phyloP scores from a whole-genome alignment of 1,140 invertebrate genomes.

The Nautilus pompilius region DNA sequence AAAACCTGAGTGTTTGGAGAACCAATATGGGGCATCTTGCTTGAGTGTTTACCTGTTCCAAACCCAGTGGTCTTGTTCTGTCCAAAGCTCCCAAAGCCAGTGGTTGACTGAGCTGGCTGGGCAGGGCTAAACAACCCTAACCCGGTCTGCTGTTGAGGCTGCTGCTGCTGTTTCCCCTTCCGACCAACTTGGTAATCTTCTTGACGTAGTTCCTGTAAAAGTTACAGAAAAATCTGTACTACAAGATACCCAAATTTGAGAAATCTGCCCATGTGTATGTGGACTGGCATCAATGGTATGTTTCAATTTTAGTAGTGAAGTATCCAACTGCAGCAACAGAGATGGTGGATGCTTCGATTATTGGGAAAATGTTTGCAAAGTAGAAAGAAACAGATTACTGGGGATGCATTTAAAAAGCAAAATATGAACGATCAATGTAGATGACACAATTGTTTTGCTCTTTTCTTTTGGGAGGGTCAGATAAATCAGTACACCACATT shows the following conservation, averaged over 20 bases:
- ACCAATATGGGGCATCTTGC: background rate
- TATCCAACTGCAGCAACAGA: too few species aligned
- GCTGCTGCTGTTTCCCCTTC: conserved; percentile 65
- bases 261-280: too few species aligned
- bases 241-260: background rate
- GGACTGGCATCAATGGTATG: too few species aligned
- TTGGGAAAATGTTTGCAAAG: too few species aligned
- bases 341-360: too few species aligned
- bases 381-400: too few species aligned
- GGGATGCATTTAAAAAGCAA: too few species aligned
- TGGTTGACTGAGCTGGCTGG: conserved; percentile 5
- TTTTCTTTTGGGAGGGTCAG: too few species aligned
- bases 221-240: conserved; percentile 1
- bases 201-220: conserved; percentile 73
- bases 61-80: conserved; percentile 9
- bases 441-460: too few species aligned
- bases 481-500: too few species aligned
- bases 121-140: conserved; percentile 27
- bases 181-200: conserved; percentile 90
- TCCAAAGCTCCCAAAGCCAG: conserved; percentile 45
- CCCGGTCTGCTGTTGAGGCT: conserved; percentile 19
- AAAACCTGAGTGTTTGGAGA: background rate
- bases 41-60: background rate
- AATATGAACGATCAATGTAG: too few species aligned
- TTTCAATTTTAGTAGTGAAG: too few species aligned